A percentile compares a stretch with the other conserved stretches of the same genome.
Conservation (phyloP, 1,140 invertebrate species). For the Atta texana region DNA sequence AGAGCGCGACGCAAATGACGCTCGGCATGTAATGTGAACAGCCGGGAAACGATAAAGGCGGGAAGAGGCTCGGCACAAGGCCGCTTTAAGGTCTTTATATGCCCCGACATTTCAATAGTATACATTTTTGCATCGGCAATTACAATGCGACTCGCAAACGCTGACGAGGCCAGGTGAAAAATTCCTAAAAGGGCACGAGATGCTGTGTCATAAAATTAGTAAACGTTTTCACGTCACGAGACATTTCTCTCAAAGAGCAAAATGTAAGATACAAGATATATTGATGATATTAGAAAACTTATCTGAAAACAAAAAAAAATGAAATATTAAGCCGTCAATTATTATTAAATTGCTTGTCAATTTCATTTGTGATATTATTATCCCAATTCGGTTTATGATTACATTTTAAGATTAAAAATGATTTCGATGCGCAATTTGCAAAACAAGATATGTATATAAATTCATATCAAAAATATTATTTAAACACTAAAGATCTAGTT, state of each 20-base stretch:
- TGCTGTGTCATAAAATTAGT: slow-evolving; percentile 17
- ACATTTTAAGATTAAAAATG: too few species aligned
- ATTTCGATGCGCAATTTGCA: too few species aligned
- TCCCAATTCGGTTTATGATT: too few species aligned
- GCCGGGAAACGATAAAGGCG: slow-evolving; percentile 49
- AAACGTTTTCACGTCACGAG: neutral
- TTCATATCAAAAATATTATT: too few species aligned
- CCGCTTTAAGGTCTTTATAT: slow-evolving; percentile 33
- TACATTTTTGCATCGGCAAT: slow-evolving; percentile 35
- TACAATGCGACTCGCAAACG: slow-evolving; percentile 2
- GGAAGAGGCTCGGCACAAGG: slow-evolving; percentile 52
- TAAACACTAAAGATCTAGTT: too few species aligned
- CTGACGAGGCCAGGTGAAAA: neutral
- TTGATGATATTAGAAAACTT: neutral
- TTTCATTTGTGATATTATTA: too few species aligned
- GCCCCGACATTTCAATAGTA: slow-evolving; percentile 8
- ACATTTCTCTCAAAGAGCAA: neutral
- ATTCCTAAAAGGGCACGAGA: neutral
- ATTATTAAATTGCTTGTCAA: too few species aligned
- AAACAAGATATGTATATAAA: too few species aligned
- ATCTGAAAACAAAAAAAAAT: neutral
- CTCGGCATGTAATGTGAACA: slow-evolving; percentile 56
- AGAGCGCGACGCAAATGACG: slow-evolving; percentile 61
- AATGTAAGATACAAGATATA: neutral
- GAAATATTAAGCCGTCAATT: too few species aligned